phyloP scores from a whole-genome alignment of 2,797 vertebrate species.

The Sebastes vulpes region DNA sequence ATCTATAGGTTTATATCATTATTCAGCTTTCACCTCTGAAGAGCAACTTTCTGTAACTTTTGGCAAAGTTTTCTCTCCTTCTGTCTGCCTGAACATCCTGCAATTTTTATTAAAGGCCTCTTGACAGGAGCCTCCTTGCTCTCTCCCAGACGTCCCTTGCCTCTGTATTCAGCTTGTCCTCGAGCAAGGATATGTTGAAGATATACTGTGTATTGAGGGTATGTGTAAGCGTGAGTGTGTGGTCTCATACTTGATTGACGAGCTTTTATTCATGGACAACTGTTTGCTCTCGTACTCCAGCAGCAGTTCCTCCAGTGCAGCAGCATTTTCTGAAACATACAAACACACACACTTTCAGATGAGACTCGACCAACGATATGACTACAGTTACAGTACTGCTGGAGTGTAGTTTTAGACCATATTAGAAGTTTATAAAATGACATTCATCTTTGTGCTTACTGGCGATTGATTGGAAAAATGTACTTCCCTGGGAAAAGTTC shows the following conservation, averaged over 20 bases:
- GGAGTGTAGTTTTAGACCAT: not conserved
- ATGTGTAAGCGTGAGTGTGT: not conserved
- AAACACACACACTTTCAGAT: not conserved
- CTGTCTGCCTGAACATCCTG: not conserved
- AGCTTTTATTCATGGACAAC: constrained; percentile 78
- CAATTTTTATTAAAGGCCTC: not conserved
- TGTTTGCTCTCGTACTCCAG: constrained; percentile 93
- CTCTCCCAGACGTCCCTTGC: not conserved
- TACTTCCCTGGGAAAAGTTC: not conserved
- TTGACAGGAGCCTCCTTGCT: not conserved
- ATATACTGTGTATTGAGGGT: not conserved
- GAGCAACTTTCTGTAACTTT: not conserved
- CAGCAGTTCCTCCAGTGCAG: constrained; percentile 94
- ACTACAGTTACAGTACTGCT: not conserved
- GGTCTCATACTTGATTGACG: constrained; percentile 88
- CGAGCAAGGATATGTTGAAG: not conserved
- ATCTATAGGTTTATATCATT: not conserved
- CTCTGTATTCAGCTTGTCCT: constrained; percentile 1
- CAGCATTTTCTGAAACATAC: constrained; percentile 90
- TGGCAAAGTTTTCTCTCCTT: not conserved
- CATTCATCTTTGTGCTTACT: not conserved
- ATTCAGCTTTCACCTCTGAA: not conserved
- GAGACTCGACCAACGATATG: not conserved
- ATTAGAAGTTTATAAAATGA: not conserved
- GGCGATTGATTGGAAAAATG: not conserved